Evolutionary conservation across 2,888 invertebrate species (phyloP).

Genomic region (Sarcophaga caerulescens): DNA sequence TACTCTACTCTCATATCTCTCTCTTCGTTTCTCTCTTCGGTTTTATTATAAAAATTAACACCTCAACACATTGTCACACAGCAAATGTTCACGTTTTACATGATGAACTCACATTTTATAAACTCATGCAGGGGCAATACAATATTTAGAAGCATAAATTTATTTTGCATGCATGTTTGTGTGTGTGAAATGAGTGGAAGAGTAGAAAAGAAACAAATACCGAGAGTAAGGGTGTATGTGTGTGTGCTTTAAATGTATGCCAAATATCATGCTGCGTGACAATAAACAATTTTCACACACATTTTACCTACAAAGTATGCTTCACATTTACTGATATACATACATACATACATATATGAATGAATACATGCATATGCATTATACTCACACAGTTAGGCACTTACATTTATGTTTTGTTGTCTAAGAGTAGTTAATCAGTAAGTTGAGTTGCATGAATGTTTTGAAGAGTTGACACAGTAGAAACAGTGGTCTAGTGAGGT

Average conservation of each 20-base stretch:
- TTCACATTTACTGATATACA: conserved; percentile 19
- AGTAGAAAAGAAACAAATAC: too few species aligned
- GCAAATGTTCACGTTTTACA: conserved; percentile 35
- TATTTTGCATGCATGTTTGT: neutral
- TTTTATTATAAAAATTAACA: conserved; percentile 58
- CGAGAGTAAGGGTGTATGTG: neutral
- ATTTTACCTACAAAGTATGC: conserved; percentile 42
- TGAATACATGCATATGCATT: neutral
- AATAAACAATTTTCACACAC: conserved; percentile 53
- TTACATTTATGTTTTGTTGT: neutral
- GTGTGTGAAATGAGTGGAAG: conserved; percentile 16
- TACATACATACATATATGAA: neutral
- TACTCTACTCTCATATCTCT: neutral
- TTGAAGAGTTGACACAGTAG: neutral
- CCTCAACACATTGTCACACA: conserved; percentile 61
- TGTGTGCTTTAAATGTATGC: conserved; percentile 30
- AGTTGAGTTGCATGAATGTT: conserved; percentile 26
- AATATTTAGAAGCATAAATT: neutral
- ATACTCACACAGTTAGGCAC: neutral
- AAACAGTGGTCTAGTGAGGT: conserved; percentile 12
- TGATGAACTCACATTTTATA: conserved; percentile 53
- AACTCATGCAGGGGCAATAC: conserved; percentile 1
- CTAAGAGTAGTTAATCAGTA: conserved; percentile 35
- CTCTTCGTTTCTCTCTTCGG: neutral
- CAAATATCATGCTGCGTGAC: conserved; percentile 66